Base-by-base conservation (phyloP, 1,140 invertebrate genomes). In the Philotrypesis tridentata region DNA sequence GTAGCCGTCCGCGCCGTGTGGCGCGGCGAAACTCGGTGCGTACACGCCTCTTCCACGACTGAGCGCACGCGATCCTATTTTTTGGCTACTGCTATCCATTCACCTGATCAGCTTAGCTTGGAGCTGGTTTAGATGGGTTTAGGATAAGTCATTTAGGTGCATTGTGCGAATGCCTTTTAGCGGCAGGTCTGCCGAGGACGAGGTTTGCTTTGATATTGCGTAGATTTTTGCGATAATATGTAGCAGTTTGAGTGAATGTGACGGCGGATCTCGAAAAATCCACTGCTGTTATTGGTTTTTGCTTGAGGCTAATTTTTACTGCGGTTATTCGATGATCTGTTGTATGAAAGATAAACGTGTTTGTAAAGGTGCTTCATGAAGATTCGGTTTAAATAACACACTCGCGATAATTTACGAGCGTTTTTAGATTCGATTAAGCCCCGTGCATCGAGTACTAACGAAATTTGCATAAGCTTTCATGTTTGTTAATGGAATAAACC, bases 1-100 rank as follows among this genome's bases (percentile, higher is more conserved):
- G 88, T 86, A 84, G 75, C 85, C 79, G n/a, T n/a, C n/a, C n/a
- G n/a, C n/a, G 82, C 37, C 70, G 70, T 55, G 48, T 55, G 48
- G 48, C 48, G n/a, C n/a, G 0, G 37, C 84, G 83, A 86, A 85
- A 79, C 84, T 74, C 21, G 7, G 29, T 25, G 7, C 27, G 37
- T 72, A 43, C 9, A 27, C 37, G 70, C 70, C 17, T 11, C 12
- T 31, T 31, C 25, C 25, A 21, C 21, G n/a, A 37, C 17, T 21
- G 31, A 68, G 8, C 63, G 9, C 63, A 29, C 31, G 67, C 67
- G 67, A 70, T 70, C 37, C 70, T 68, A 43, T 43, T n/a, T 55
- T 55, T 71, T 55, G 11, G 23, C 27, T 21, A 12, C n/a, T 9
- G 9, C 23, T 23, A 60, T 33, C 27, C 21, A 11, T 2, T 2